A percentile compares a stretch with the other conserved stretches of the same genome.
These are phyloP conservation scores for Megaptera novaeangliae DNA, from an alignment of 2,113 vertebrate genomes.

Conservation along the genomic window DNA sequence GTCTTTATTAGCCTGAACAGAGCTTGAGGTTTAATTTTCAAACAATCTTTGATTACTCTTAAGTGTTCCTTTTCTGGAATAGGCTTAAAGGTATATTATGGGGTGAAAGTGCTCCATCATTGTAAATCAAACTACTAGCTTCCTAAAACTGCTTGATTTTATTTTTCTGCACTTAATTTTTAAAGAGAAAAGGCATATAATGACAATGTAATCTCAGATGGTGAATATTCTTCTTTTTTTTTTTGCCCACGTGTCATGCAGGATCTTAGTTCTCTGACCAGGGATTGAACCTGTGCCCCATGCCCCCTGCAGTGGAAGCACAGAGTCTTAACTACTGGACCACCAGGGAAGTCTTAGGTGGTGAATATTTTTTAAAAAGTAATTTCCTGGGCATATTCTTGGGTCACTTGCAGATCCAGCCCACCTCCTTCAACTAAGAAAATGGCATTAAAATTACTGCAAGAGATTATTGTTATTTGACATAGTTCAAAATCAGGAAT, in stretches of 20 bases:
- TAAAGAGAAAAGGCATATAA: not conserved
- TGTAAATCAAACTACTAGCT: not conserved
- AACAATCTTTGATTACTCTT: not conserved
- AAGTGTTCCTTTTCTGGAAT: not conserved
- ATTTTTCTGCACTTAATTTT: not conserved
- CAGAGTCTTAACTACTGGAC: not conserved
- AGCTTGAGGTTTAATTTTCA: constrained; percentile 4
- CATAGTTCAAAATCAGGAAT: not conserved
- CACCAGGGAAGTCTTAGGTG: not conserved
- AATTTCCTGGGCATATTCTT: not conserved
- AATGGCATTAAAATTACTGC: not conserved
- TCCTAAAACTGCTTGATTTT: not conserved
- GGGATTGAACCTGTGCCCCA: not conserved
- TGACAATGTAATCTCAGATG: not conserved
- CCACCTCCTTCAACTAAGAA: not conserved
- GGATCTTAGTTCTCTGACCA: not conserved
- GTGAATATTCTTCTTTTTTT: not conserved
- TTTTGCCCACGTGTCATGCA: not conserved
- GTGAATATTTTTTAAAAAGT: not conserved
- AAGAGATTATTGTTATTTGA: not conserved
- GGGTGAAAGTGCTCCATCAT: not conserved
- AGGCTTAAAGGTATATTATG: not conserved
- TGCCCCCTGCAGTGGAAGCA: not conserved
- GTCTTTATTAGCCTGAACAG: not conserved
- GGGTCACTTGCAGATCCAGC: not conserved